Base-by-base conservation (phyloP, 2,888 invertebrate genomes). In the Acleris laterana region DNA sequence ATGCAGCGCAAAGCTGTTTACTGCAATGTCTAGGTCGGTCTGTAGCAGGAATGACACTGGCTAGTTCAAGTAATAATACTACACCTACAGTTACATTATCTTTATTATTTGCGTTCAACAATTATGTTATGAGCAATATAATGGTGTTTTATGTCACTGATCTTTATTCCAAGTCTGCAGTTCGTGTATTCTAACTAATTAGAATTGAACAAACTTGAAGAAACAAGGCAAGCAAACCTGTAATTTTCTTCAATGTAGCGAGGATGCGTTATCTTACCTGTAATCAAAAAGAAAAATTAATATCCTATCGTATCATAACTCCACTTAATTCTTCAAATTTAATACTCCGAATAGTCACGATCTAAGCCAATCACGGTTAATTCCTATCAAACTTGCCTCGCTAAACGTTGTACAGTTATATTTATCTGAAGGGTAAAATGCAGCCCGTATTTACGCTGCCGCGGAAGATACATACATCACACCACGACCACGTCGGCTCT, bases 401-500 rank as follows among this genome's bases (percentile, higher is more conserved):
- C 61, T 65, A 65, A 65, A 65, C 55, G 32, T 61, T 61, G 51
- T 57, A 62, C 66, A 46, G 51, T 62, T 66, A 66, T 66, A 62
- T 65, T 61, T 65, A 65, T 66, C 66, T 66, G 61, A 61, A 55
- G 38, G 50, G 62, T 57, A 62, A 66, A 66, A 66, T 66, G 66
- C 66, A 66, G 66, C 16, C 61, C 56, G 61, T 66, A 66, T 66
- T 66, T 66, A 66, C 62, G 66, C 60, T 55, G 55, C 38, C 52
- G 53, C 56, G 61, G 62, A 66, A 66, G 61, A 57, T 57, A 66
- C 58, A 68, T 63, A 59, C 63, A 63, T 60, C 65, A 68, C 69
- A 69, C 69, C 68, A 63, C 59, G 71, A 70, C 69, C 72, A 68
- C 71, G 83, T 78, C 84, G 85, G 84, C 78, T 69, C 82, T 82